These are phyloP conservation scores for Orbicella faveolata DNA, from an alignment of 64 coral and sea anemone species.

Conservation along the genomic window DNA sequence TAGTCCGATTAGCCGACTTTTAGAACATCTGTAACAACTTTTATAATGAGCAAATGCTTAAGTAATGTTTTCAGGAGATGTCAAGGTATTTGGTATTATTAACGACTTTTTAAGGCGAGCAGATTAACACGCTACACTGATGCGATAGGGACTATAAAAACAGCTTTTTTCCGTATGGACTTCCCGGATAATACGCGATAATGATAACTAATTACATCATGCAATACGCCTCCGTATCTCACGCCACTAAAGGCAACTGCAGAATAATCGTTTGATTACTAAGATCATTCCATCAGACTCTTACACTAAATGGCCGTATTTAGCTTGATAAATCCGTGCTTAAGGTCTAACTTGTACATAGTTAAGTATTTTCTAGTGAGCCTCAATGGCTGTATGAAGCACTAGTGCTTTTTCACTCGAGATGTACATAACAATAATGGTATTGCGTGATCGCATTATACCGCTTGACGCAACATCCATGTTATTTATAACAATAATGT, in stretches of 20 bases:
- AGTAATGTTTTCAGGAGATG: slow-evolving; percentile 82
- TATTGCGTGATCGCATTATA: not conserved
- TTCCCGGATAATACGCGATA: slow-evolving; percentile 37
- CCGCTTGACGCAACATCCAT: not conserved
- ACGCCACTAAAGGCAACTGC: not conserved
- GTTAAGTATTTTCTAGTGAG: not conserved
- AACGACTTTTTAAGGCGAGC: slow-evolving; percentile 44
- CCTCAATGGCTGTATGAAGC: not conserved
- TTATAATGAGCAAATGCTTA: slow-evolving; percentile 61
- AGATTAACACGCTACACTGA: slow-evolving; percentile 27
- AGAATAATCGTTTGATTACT: slow-evolving; percentile 1
- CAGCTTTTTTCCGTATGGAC: slow-evolving; percentile 20
- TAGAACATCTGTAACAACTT: slow-evolving; percentile 80
- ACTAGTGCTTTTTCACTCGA: not conserved
- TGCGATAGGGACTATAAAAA: slow-evolving; percentile 1
- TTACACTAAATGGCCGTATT: not conserved
- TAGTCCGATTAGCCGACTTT: slow-evolving; percentile 10
- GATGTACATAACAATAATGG: not conserved
- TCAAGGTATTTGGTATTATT: slow-evolving; percentile 52
- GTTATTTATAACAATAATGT: slow-evolving; percentile 29
- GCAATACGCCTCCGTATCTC: slow-evolving; percentile 12
- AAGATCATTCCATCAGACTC: not conserved
- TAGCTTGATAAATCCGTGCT: not conserved
- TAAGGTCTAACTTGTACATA: not conserved
- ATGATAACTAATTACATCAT: slow-evolving; percentile 32